These are phyloP conservation scores for Pseudopleuronectes americanus DNA, from an alignment of 2,797 vertebrate species.

Conservation along the genomic window DNA sequence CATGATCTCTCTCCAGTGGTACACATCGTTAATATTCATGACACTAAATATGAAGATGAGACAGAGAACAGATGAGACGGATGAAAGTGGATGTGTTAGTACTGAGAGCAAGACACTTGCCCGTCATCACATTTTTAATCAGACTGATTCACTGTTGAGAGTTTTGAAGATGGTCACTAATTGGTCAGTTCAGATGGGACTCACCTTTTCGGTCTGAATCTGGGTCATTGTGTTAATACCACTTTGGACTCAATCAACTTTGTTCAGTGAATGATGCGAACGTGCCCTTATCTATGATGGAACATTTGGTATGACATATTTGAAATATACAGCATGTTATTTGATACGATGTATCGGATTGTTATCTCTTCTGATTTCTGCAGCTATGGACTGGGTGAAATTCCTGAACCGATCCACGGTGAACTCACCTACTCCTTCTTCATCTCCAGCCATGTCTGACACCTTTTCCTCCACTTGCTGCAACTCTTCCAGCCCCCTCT, in stretches of 20 bases:
- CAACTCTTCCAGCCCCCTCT: slow-evolving; percentile 54
- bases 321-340: neutral
- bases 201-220: slow-evolving; percentile 5
- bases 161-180: slow-evolving; percentile 29
- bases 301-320: neutral
- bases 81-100: neutral
- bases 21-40: neutral
- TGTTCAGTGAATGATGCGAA: neutral
- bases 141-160: neutral
- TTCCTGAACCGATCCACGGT: slow-evolving; percentile 75
- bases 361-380: slow-evolving; percentile 3
- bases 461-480: slow-evolving; percentile 43
- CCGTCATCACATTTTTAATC: slow-evolving; percentile 7
- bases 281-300: neutral
- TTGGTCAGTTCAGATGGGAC: slow-evolving; percentile 15
- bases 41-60: slow-evolving; percentile 6
- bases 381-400: slow-evolving; percentile 62
- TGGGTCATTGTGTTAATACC: neutral
- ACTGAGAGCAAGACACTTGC: neutral
- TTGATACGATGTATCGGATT: neutral
- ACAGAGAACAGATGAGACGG: neutral
- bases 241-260: neutral
- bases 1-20: neutral
- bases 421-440: slow-evolving; percentile 55
- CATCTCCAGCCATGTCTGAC: slow-evolving; percentile 19